Conservation (phyloP, 1,140 invertebrate species). For the Orius laevigatus region DNA sequence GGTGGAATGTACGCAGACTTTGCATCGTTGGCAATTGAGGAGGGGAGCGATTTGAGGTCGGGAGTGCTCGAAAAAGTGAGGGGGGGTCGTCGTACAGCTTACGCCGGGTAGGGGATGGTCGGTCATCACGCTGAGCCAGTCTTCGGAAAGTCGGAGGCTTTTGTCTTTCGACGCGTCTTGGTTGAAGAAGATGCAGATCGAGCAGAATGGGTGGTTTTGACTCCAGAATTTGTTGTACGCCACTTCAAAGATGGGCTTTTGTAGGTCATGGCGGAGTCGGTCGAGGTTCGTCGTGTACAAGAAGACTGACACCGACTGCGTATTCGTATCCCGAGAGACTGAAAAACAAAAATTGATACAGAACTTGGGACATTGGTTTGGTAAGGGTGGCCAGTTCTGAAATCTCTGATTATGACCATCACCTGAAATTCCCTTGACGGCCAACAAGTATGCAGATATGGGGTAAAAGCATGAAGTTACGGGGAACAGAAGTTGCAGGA, state of each 20-base stretch:
- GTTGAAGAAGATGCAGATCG: slow-evolving; percentile 19
- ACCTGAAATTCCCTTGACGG: too few species aligned
- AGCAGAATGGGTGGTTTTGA: slow-evolving; percentile 18
- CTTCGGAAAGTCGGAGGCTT: not conserved
- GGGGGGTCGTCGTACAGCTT: not conserved
- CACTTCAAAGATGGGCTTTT: slow-evolving; percentile 19
- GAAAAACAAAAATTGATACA: too few species aligned
- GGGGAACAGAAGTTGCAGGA: too few species aligned
- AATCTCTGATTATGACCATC: too few species aligned
- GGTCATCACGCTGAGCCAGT: slow-evolving; percentile 7
- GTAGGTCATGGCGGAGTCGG: slow-evolving; percentile 6
- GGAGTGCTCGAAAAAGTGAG: slow-evolving; percentile 1
- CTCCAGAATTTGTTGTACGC: slow-evolving; percentile 21
- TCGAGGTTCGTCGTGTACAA: too few species aligned
- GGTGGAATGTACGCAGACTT: slow-evolving; percentile 31
- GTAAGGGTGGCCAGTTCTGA: too few species aligned
- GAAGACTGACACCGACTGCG: too few species aligned
- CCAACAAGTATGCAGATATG: too few species aligned
- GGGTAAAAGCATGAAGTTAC: too few species aligned
- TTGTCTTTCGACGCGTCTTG: slow-evolving; percentile 3
- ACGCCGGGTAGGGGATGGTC: not conserved
- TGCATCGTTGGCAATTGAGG: slow-evolving; percentile 29
- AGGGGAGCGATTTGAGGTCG: slow-evolving; percentile 28
- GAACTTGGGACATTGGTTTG: too few species aligned
- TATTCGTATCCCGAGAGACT: too few species aligned